Base-by-base conservation (phyloP, 2,888 invertebrate species). In the Rhagium mordax region DNA sequence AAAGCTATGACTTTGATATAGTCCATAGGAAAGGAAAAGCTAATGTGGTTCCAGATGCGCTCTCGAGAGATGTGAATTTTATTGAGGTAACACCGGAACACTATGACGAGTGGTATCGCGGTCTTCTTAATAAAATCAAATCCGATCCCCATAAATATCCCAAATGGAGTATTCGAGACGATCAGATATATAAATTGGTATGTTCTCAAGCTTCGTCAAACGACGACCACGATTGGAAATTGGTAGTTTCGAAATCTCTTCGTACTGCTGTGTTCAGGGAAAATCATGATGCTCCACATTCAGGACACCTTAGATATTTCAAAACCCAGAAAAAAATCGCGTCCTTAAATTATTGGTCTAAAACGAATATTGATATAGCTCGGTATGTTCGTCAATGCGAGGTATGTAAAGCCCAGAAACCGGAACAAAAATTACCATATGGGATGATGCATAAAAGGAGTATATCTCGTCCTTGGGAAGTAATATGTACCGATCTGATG, bases 141-240 rank as follows among this genome's bases (percentile, higher is more conserved):
- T 20, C 21, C 2, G 6, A 53, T 21, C 53, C 53, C 5, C 53
- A 18, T 10, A 20, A 53, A 2, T 53, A 20, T 1, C 53, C 53
- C 8, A 53, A 53, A 53, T 53, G 59, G 68, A 20, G 48, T 0
- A 68, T 68, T 41, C 67, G 48, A 4, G 53, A 33, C 20, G 70
- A 59, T 20, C 29, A 62, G 15, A 8, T 80, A 3, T 79, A 74
- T 51, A 78, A 78, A 69, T 61, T 55, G 20, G 57, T 70, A 18
- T 24, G 62, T 33, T 33, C 20, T 16, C 47, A 51, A 21, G 64
- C 59, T 21, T 60, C 66, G 16, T 53, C 76, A 10, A 10, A 10
- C 16, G 55, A 47, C 6, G 64, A 66, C 33, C 48, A 47, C 20
- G 65, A 59, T n/a, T 74, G 71, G 71, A 72, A 66, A 71, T 15